phyloP scores from a whole-genome alignment of 2,797 vertebrate genomes.

The Arctocebus calabarensis region DNA sequence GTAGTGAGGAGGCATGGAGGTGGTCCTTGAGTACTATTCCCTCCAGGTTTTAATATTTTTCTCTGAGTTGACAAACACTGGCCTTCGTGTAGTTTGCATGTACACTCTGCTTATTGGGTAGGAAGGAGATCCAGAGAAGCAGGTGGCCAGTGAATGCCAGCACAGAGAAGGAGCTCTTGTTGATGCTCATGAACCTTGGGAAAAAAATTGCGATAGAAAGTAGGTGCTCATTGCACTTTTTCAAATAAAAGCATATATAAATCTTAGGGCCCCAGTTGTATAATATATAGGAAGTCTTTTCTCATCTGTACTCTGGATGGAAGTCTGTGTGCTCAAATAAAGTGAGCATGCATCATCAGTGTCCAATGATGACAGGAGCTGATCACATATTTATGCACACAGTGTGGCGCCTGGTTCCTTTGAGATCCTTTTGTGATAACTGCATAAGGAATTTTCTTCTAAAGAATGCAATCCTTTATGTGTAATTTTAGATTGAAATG shows the following conservation, averaged over 20 bases:
- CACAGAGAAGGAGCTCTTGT: neutral
- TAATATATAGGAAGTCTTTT: slow-evolving; percentile 32
- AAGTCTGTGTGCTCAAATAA: slow-evolving; percentile 40
- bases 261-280: neutral
- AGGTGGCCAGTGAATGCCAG: slow-evolving; percentile 23
- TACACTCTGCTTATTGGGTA: neutral
- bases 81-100: neutral
- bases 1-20: neutral
- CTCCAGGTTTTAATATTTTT: neutral
- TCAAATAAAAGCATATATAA: slow-evolving; percentile 15
- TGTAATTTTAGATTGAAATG: slow-evolving; percentile 78
- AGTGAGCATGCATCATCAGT: slow-evolving; percentile 44
- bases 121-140: neutral
- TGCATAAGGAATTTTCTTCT: slow-evolving; percentile 66
- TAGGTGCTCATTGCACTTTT: neutral
- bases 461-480: slow-evolving; percentile 80
- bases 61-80: slow-evolving; percentile 19
- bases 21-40: neutral
- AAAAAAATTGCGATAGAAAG: slow-evolving; percentile 3
- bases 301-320: neutral
- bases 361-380: slow-evolving; percentile 46
- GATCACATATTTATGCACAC: slow-evolving; percentile 28
- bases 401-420: slow-evolving; percentile 5
- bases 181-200: neutral
- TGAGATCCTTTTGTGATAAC: slow-evolving; percentile 77